These are phyloP conservation scores for Lynx canadensis DNA, from an alignment of 2,113 vertebrate genomes.

Conservation along the genomic window DNA sequence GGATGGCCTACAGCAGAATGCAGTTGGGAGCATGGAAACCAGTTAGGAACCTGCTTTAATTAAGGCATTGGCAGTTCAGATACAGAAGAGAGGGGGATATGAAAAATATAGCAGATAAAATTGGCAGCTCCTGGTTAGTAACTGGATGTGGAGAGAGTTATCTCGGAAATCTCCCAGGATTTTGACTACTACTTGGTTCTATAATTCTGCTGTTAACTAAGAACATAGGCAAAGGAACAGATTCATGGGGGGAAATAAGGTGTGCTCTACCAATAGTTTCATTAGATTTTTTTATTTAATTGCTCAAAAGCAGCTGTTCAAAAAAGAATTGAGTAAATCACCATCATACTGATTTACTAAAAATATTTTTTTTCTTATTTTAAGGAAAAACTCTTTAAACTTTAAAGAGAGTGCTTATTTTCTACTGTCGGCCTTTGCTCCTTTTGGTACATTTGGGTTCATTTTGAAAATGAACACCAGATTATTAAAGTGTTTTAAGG, in stretches of 20 bases:
- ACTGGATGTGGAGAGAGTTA: background rate
- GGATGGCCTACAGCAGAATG: background rate
- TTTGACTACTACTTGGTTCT: background rate
- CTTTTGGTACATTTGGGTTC: background rate
- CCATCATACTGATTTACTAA: background rate
- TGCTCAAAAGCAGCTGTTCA: background rate
- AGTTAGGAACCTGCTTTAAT: background rate
- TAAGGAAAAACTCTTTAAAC: background rate
- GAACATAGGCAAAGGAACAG: background rate
- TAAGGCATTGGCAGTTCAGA: background rate
- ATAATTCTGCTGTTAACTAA: background rate
- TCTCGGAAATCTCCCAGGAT: conserved; percentile 2
- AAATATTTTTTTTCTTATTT: background rate
- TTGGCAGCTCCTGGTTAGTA: background rate
- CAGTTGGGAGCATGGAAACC: conserved; percentile 1
- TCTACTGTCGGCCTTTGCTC: background rate
- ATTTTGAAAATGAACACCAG: background rate
- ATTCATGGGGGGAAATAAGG: background rate
- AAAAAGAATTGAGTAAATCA: conserved; percentile 21
- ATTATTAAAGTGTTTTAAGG: background rate
- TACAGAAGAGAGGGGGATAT: background rate
- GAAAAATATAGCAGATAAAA: background rate
- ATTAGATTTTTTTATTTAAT: conserved; percentile 12
- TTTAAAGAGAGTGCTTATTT: background rate
- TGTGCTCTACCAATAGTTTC: background rate